Conservation (phyloP, 2,113 vertebrate genomes). For the Malurus melanocephalus region DNA sequence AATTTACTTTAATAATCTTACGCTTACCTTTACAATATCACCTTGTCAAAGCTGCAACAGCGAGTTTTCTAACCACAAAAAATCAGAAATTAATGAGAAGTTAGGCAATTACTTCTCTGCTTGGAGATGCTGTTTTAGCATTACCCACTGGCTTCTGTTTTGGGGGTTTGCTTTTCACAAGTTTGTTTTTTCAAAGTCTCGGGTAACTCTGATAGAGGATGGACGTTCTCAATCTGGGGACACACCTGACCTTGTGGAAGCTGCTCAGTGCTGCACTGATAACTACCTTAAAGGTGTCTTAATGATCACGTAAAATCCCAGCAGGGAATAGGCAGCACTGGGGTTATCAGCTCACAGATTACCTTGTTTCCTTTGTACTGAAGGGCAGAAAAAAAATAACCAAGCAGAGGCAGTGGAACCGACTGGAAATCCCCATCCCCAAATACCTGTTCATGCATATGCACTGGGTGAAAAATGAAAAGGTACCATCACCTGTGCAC, state of each 20-base stretch:
- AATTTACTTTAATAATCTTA: neutral
- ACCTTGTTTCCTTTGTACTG: neutral
- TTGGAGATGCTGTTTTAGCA: neutral
- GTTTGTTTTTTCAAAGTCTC: neutral
- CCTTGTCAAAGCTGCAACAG: neutral
- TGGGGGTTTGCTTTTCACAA: neutral
- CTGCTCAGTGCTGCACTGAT: neutral
- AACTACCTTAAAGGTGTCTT: neutral
- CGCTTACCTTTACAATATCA: neutral
- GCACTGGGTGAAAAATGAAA: neutral
- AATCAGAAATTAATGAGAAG: neutral
- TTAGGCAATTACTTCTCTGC: neutral
- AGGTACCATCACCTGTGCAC: neutral
- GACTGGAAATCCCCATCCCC: neutral
- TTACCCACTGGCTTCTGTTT: neutral
- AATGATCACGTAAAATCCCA: conserved; percentile 37
- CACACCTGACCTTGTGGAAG: neutral
- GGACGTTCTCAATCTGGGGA: neutral
- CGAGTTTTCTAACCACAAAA: neutral
- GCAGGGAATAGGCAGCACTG: neutral
- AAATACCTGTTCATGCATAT: neutral
- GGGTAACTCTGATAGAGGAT: neutral
- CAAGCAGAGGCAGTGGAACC: neutral
- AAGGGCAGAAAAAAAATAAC: neutral
- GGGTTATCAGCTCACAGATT: neutral